Evolutionary conservation across 2,888 invertebrate species (phyloP).

Genomic region (Tachina lurida): DNA sequence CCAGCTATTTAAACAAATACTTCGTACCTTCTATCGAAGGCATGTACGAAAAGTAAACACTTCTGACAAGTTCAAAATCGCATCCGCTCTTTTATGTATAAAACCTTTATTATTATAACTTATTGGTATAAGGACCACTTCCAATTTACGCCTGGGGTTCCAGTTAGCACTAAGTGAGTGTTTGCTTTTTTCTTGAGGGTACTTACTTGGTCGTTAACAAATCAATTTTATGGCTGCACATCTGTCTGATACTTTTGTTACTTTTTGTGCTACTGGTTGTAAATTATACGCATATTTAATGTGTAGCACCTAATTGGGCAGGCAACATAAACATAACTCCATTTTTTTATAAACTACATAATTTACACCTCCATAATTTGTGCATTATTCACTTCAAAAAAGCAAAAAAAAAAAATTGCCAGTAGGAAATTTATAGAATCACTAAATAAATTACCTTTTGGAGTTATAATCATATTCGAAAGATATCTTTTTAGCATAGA

Average conservation of each 20-base stretch:
- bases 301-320: conserved; percentile 74
- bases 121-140: conserved; percentile 42
- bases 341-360: neutral
- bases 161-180: neutral
- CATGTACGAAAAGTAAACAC: no score
- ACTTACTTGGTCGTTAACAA: conserved; percentile 42
- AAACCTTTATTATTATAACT: conserved; percentile 33
- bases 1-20: no score
- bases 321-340: conserved; percentile 50
- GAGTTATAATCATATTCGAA: no score
- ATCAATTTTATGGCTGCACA: conserved; percentile 53
- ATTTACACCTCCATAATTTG: conserved; percentile 16
- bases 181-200: conserved; percentile 1
- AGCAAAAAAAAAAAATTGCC: neutral
- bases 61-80: neutral
- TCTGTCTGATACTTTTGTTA: conserved; percentile 14
- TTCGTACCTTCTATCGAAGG: no score
- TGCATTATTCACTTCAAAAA: conserved; percentile 16
- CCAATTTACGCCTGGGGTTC: conserved; percentile 22
- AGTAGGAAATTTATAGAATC: conserved; percentile 23
- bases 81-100: neutral
- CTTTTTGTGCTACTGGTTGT: conserved; percentile 34
- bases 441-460: no score
- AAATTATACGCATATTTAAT: conserved; percentile 69
- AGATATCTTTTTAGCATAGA: no score